Percentiles rank a stretch among this genome's conserved stretches.
Evolutionary conservation across 64 coral and sea anemone genomes (phyloP).

Genomic region (Montipora capricornis): DNA sequence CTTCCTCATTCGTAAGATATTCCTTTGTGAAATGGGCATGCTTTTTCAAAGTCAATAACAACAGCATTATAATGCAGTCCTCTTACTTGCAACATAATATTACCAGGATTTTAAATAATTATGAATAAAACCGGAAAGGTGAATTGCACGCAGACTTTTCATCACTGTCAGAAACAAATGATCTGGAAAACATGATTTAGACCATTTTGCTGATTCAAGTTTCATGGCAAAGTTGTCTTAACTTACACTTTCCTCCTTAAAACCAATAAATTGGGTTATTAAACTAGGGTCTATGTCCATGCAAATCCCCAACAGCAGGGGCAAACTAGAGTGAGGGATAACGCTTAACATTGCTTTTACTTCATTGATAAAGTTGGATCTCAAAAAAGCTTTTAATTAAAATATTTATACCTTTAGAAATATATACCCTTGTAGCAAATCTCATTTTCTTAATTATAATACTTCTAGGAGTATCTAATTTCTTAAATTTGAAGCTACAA

Average conservation of each 20-base stretch:
- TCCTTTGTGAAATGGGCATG: conserved; percentile 13
- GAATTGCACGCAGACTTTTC: conserved; percentile 5
- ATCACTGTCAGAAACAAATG: not conserved
- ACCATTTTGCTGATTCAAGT: not conserved
- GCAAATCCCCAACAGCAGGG: conserved; percentile 22
- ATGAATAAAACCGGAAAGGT: not conserved
- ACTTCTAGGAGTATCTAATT: not conserved
- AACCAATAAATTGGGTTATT: conserved; percentile 2
- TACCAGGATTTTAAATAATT: not conserved
- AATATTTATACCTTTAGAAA: not conserved
- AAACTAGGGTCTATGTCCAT: not conserved
- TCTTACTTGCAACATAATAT: not conserved
- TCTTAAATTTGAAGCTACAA: not conserved
- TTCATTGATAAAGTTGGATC: not conserved
- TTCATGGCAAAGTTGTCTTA: not conserved
- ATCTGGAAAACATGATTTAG: not conserved
- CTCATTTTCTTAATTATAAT: not conserved
- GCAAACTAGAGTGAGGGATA: not conserved
- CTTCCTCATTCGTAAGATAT: conserved; percentile 3
- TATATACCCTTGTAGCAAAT: not conserved
- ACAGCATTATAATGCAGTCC: not conserved
- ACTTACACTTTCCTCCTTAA: too few species aligned
- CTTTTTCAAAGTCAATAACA: conserved; percentile 13
- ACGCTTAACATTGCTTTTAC: not conserved
- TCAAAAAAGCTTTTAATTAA: not conserved